These are phyloP conservation scores for Drosophila tropicalis DNA, from an alignment of 1,140 invertebrate genomes.

Conservation along the genomic window DNA sequence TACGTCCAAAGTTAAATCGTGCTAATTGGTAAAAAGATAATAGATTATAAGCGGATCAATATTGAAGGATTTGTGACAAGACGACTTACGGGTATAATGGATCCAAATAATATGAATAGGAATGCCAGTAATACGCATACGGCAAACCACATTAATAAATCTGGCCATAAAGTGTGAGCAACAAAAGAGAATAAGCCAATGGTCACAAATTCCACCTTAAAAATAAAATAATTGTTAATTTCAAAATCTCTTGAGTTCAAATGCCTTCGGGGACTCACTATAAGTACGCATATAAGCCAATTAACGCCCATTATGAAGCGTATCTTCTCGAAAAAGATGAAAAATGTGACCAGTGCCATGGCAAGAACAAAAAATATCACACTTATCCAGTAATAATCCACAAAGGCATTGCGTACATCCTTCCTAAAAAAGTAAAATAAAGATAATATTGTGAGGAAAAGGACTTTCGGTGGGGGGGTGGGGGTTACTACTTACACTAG, in stretches of 20 bases:
- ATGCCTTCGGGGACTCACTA: slow-evolving; percentile 45
- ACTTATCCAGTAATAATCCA: slow-evolving; percentile 35
- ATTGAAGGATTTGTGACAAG: too few relatives aligned
- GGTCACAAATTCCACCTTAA: slow-evolving; percentile 53
- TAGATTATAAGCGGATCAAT: too few relatives aligned
- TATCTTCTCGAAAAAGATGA: slow-evolving; percentile 54
- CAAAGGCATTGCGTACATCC: background rate
- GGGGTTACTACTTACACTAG: slow-evolving; percentile 42
- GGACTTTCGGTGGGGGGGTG: too few relatives aligned
- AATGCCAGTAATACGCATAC: slow-evolving; percentile 49
- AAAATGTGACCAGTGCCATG: slow-evolving; percentile 38
- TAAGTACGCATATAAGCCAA: slow-evolving; percentile 43
- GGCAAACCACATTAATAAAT: slow-evolving; percentile 51
- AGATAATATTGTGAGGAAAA: too few relatives aligned
- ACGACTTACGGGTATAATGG: slow-evolving; percentile 55
- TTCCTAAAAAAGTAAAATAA: background rate
- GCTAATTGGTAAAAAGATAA: slow-evolving; percentile 24
- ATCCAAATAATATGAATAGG: slow-evolving; percentile 51
- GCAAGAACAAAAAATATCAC: slow-evolving; percentile 45
- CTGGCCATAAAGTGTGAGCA: slow-evolving; percentile 23
- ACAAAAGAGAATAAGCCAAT: slow-evolving; percentile 53
- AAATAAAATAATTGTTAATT: too few relatives aligned
- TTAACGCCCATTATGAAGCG: slow-evolving; percentile 49
- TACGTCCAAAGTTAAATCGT: slow-evolving; percentile 70
- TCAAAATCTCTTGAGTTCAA: too few relatives aligned